A percentile compares a stretch with the other conserved stretches of the same genome.
These are phyloP conservation scores for Falco novaeseelandiae DNA, from an alignment of 2,797 vertebrate species.

Conservation along the genomic window DNA sequence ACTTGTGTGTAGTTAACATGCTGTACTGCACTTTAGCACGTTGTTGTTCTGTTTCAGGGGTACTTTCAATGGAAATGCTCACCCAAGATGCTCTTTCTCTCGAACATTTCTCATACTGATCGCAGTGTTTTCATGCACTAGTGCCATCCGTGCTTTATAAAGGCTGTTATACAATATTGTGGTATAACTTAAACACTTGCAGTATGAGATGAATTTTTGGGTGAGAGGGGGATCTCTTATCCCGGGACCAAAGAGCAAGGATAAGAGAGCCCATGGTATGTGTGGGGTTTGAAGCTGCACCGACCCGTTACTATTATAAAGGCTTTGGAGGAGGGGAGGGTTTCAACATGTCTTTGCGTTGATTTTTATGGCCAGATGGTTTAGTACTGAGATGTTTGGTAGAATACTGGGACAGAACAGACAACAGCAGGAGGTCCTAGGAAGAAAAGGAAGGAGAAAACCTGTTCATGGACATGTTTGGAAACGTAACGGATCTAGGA, in stretches of 20 bases:
- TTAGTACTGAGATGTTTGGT: background rate
- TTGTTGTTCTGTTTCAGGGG: background rate
- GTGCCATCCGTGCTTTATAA: background rate
- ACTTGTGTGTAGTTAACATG: fast-evolving
- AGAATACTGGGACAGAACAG: background rate
- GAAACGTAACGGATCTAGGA: background rate
- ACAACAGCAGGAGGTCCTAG: background rate
- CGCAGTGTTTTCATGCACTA: background rate
- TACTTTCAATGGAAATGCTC: background rate
- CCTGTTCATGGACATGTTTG: background rate
- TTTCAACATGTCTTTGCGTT: background rate
- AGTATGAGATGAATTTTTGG: background rate
- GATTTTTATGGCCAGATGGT: background rate
- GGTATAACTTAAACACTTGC: background rate
- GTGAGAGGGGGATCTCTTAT: background rate
- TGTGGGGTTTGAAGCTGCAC: background rate
- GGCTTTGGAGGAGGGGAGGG: background rate
- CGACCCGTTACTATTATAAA: background rate
- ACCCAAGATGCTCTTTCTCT: background rate
- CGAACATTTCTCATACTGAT: background rate
- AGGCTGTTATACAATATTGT: background rate
- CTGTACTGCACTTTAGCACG: background rate
- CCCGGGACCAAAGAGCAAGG: no score
- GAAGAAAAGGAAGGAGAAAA: background rate
- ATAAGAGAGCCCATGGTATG: background rate